phyloP scores from a whole-genome alignment of 2,888 invertebrate genomes.

The Conchocele bisecta region DNA sequence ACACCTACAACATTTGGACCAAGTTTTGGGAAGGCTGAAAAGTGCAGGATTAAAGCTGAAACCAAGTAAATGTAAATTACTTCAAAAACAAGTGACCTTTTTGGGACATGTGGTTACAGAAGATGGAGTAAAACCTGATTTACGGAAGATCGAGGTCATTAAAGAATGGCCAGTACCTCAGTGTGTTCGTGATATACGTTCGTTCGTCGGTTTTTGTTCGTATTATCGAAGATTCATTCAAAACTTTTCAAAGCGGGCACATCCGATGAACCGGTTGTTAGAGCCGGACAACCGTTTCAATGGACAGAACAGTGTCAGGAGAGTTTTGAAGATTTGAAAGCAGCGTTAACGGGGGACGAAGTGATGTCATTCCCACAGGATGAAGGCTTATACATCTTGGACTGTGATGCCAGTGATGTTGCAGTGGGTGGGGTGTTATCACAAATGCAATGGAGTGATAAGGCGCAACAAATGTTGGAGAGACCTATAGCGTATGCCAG shows the following conservation, averaged over 20 bases:
- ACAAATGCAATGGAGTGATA: conserved; percentile 35
- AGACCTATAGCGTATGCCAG: conserved; percentile 39
- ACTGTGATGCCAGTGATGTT: conserved; percentile 35
- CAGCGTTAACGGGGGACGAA: conserved; percentile 23
- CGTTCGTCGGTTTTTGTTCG: conserved; percentile 33
- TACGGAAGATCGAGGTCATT: conserved; percentile 21
- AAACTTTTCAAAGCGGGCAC: conserved; percentile 19
- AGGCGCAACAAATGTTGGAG: conserved; percentile 34
- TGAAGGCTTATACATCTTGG: too few relatives aligned
- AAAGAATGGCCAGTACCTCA: conserved; percentile 27
- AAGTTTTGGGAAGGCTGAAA: conserved; percentile 36
- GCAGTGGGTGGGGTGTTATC: conserved; percentile 43
- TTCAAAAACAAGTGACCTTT: conserved; percentile 32
- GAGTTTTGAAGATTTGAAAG: conserved; percentile 37
- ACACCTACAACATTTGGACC: conserved; percentile 23
- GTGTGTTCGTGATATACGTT: background rate
- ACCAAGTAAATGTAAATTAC: conserved; percentile 39
- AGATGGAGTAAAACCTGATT: conserved; percentile 33
- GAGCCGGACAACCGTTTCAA: conserved; percentile 24
- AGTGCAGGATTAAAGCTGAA: conserved; percentile 45
- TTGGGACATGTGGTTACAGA: conserved; percentile 38
- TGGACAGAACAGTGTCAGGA: conserved; percentile 45
- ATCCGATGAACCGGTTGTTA: conserved; percentile 23
- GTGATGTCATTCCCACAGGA: conserved; percentile 41
- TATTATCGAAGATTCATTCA: conserved; percentile 45